Evolutionary conservation across 2,888 invertebrate genomes (phyloP).

Genomic region (Cotesia congregata): DNA sequence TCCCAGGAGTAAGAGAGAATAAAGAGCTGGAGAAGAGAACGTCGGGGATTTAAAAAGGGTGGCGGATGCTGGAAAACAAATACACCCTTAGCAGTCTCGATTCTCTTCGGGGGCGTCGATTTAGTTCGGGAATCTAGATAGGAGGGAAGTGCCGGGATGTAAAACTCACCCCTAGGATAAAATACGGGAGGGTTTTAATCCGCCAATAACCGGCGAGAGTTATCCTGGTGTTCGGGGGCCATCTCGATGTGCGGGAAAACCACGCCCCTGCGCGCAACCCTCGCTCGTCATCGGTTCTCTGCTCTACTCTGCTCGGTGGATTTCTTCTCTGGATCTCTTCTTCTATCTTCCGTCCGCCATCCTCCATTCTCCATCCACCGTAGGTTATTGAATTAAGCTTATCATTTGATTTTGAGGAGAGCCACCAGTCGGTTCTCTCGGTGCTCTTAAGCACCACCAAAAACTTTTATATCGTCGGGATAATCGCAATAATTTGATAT

Average conservation of each 20-base stretch:
- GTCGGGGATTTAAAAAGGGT: constrained; percentile 50
- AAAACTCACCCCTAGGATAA: constrained; percentile 40
- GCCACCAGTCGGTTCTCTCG: constrained; percentile 69
- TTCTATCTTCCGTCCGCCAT: neutral
- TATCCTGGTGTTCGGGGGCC: constrained; percentile 32
- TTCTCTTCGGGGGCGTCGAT: constrained; percentile 27
- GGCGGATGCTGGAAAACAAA: constrained; percentile 16
- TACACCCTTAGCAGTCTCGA: neutral
- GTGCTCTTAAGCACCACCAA: constrained; percentile 68
- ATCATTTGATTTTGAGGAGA: constrained; percentile 71
- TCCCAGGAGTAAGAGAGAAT: neutral
- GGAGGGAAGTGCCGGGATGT: constrained; percentile 26
- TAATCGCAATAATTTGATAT: constrained; percentile 70
- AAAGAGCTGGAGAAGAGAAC: neutral
- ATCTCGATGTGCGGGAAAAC: constrained; percentile 34
- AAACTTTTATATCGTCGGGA: constrained; percentile 67
- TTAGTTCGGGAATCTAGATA: constrained; percentile 44
- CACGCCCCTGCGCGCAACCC: constrained; percentile 53
- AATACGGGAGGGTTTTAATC: constrained; percentile 44
- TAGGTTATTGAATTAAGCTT: constrained; percentile 70
- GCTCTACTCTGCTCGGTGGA: no score
- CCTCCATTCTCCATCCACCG: neutral
- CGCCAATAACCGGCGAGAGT: constrained; percentile 45
- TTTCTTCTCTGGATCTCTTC: no score
- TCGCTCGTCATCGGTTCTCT: constrained; percentile 29